Evolutionary conservation across 2,888 invertebrate species (phyloP).

Genomic region (Euclidia mi): DNA sequence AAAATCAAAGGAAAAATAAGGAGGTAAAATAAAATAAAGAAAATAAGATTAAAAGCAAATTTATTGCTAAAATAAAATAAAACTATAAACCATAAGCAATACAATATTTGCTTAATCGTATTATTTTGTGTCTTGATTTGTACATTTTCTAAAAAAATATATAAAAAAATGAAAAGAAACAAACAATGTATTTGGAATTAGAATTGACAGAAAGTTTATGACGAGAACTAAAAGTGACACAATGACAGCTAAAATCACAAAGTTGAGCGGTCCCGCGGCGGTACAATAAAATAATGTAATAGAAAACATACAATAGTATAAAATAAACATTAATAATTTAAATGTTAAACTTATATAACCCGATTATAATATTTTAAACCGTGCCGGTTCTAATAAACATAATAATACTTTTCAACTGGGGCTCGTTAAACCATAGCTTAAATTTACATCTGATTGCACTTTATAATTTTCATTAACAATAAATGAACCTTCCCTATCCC

Average conservation of each 20-base stretch:
- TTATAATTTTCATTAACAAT: slow-evolving; percentile 84
- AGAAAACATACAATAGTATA: slow-evolving; percentile 84
- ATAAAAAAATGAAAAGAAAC: slow-evolving; percentile 68
- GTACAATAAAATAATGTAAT: slow-evolving; percentile 77
- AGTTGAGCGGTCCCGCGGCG: slow-evolving; percentile 78
- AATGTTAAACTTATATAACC: slow-evolving; percentile 86
- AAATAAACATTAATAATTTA: slow-evolving; percentile 88
- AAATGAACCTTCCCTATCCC: slow-evolving; percentile 68
- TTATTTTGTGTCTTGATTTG: slow-evolving; percentile 81
- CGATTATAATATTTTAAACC: slow-evolving; percentile 89
- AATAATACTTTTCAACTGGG: slow-evolving; percentile 90
- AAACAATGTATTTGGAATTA: slow-evolving; percentile 56
- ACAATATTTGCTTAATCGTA: slow-evolving; percentile 80
- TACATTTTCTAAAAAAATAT: slow-evolving; percentile 82
- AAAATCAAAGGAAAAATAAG: slow-evolving; percentile 65
- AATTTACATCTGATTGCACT: slow-evolving; percentile 89
- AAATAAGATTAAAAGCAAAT: slow-evolving; percentile 88
- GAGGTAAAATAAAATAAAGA: slow-evolving; percentile 79
- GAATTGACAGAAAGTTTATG: slow-evolving; percentile 42
- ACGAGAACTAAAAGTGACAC: slow-evolving; percentile 57
- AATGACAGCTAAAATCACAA: slow-evolving; percentile 69
- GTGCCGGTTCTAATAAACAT: slow-evolving; percentile 88
- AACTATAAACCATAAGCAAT: slow-evolving; percentile 87
- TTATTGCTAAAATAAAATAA: slow-evolving; percentile 90
- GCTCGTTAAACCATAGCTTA: slow-evolving; percentile 82